phyloP scores from a whole-genome alignment of 2,113 vertebrate species.

The Scolopax mira region DNA sequence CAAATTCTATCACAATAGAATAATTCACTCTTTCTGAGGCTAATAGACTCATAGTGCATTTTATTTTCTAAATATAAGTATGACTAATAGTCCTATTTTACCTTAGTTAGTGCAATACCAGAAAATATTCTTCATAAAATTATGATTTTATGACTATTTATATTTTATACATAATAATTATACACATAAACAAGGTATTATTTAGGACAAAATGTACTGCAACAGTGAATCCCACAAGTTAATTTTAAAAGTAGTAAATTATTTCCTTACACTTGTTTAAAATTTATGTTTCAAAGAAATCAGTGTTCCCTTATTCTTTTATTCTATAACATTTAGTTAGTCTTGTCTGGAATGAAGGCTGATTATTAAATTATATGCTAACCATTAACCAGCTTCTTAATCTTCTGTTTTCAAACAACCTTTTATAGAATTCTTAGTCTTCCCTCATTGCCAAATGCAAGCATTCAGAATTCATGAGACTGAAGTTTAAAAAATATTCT shows the following conservation, averaged over 20 bases:
- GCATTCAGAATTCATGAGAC: background rate
- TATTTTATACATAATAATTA: background rate
- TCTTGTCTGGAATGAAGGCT: background rate
- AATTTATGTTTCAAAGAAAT: background rate
- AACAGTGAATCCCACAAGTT: background rate
- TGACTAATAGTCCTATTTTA: background rate
- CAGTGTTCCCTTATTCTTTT: background rate
- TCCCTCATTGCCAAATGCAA: background rate
- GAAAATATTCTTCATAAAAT: background rate
- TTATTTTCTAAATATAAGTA: background rate
- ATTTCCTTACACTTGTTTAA: background rate
- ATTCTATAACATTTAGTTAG: background rate
- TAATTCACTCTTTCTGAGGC: background rate
- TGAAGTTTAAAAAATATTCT: background rate
- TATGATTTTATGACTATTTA: background rate
- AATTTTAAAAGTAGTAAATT: background rate
- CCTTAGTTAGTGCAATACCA: background rate
- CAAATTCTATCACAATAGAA: background rate
- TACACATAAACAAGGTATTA: background rate
- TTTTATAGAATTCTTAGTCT: background rate
- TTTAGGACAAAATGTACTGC: background rate
- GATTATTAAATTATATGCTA: background rate
- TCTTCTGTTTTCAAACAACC: background rate
- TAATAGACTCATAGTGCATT: background rate
- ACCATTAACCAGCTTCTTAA: background rate